Evolutionary conservation across 2,888 invertebrate species (phyloP).

Genomic region (Spatulosminthurus flaviceps): DNA sequence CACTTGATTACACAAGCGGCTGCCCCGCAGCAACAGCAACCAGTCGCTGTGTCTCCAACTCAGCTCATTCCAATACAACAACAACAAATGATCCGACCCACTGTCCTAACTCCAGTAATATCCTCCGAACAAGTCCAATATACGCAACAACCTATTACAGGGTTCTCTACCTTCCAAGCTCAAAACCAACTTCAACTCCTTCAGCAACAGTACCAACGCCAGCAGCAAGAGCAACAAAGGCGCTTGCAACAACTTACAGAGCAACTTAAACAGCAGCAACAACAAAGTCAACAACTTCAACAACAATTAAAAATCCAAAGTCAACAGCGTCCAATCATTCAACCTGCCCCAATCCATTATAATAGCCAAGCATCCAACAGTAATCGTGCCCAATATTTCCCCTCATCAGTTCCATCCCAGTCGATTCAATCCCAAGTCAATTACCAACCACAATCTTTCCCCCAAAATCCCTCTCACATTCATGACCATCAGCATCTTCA

Average conservation of each 20-base stretch:
- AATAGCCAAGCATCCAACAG: neutral
- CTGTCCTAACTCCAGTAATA: neutral
- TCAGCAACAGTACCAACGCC: constrained; percentile 37
- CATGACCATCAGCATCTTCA: constrained; percentile 29
- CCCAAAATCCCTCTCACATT: neutral
- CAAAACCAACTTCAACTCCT: constrained; percentile 25
- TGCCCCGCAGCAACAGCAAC: constrained; percentile 24
- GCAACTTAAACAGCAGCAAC: constrained; percentile 33
- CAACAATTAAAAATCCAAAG: neutral
- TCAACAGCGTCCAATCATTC: constrained; percentile 16
- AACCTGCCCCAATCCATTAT: neutral
- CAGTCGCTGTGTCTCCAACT: no score
- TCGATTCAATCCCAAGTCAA: neutral
- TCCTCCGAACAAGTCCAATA: neutral
- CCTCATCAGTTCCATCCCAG: no score
- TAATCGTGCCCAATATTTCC: neutral
- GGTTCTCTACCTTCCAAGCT: neutral
- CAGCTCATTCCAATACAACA: no score
- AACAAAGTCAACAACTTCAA: constrained; percentile 22
- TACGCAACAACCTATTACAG: neutral
- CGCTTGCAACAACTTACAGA: constrained; percentile 21
- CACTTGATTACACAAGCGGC: neutral
- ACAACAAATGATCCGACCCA: constrained; percentile 1
- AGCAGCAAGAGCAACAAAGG: constrained; percentile 25
- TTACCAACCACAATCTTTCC: neutral